Conservation (phyloP, 2,888 invertebrate genomes). For the Poecilus cupreus region DNA sequence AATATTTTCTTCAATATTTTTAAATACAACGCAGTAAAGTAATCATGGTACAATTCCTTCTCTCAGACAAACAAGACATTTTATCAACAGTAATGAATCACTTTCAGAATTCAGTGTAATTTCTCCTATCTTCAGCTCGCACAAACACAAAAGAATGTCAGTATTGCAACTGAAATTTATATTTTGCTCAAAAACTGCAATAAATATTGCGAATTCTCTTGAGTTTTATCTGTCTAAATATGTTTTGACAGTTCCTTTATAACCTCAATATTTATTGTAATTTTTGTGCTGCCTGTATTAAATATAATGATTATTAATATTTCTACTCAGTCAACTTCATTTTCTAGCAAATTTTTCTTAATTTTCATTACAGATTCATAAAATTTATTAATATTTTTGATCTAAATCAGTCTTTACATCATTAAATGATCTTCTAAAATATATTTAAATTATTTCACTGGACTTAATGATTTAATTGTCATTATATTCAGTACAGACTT, state of each 20-base stretch:
- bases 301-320: neutral
- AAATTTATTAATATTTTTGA: neutral
- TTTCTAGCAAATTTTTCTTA: neutral
- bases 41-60: conserved; percentile 39
- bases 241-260: neutral
- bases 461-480: neutral
- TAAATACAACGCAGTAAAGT: conserved; percentile 39
- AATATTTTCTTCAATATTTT: conserved; percentile 51
- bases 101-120: neutral
- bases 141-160: neutral
- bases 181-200: neutral
- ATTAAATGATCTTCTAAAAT: neutral
- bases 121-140: neutral
- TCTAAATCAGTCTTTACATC: conserved; percentile 2
- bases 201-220: neutral
- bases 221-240: neutral
- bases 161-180: neutral
- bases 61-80: conserved; percentile 33
- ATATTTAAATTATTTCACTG: neutral
- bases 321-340: too few species aligned
- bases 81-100: conserved; percentile 1
- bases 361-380: too few species aligned
- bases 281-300: neutral
- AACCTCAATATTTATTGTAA: neutral
- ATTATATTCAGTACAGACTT: conserved; percentile 4